Conservation (phyloP, 1,140 invertebrate genomes). For the Thaumetopoea pityocampa region DNA sequence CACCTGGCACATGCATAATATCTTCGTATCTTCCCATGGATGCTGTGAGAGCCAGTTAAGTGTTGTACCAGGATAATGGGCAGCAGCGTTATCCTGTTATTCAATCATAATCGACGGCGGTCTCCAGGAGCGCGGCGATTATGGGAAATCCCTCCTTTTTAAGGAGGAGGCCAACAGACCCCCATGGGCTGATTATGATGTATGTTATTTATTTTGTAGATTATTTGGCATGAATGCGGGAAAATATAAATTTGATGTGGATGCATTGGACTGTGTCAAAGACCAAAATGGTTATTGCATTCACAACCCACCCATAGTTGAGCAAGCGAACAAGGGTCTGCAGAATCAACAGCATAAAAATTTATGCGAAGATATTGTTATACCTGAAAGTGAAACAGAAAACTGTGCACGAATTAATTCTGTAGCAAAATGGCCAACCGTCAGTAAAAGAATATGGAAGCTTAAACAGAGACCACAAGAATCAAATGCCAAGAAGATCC, state of each 20-base stretch:
- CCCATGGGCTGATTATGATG: no score
- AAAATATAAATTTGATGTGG: conserved; percentile 56
- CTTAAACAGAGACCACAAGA: conserved; percentile 23
- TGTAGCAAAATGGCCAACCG: conserved; percentile 37
- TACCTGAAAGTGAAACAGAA: conserved; percentile 21
- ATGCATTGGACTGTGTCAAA: conserved; percentile 54
- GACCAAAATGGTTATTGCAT: conserved; percentile 53
- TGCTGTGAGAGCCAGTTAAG: no score
- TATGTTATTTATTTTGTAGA: conserved; percentile 31
- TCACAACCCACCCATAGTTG: conserved; percentile 41
- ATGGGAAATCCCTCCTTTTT: no score
- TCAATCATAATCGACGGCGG: no score
- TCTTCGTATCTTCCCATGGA: no score
- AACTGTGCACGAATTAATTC: conserved; percentile 39
- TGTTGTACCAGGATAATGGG: no score
- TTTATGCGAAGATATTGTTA: conserved; percentile 18
- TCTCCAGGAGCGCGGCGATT: no score
- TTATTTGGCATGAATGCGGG: conserved; percentile 58
- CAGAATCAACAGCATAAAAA: conserved; percentile 15
- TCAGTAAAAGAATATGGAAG: conserved; percentile 35
- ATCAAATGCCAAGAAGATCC: conserved; percentile 32
- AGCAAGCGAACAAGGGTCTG: conserved; percentile 1
- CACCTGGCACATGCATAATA: no score
- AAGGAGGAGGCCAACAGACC: no score
- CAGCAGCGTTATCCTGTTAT: no score